These are phyloP conservation scores for Dallia pectoralis DNA, from an alignment of 2,797 vertebrate species.

Conservation along the genomic window DNA sequence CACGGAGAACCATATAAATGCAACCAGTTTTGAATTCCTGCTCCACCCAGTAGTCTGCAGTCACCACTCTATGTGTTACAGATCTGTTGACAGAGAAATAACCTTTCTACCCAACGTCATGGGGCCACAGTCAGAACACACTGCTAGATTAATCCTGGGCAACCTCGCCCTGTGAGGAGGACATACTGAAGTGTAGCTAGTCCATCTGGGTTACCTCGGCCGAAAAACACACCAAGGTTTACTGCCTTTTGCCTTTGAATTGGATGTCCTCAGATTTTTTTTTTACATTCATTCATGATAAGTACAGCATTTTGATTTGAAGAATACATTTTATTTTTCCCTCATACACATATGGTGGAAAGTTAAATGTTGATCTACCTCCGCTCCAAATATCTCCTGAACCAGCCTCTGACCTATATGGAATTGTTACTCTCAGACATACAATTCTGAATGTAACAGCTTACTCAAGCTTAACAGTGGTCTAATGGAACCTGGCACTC, in stretches of 20 bases:
- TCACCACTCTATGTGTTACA: no score
- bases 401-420: no score
- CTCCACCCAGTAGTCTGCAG: no score
- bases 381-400: no score
- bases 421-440: no score
- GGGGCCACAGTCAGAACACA: conserved; percentile 55
- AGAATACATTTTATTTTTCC: background rate
- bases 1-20: background rate
- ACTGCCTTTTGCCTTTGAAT: conserved; percentile 8
- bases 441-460: no score
- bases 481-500: no score
- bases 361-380: background rate
- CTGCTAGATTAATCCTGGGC: conserved; percentile 60
- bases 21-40: background rate
- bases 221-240: background rate
- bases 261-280: background rate
- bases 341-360: background rate
- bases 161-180: conserved; percentile 55
- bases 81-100: conserved; percentile 42
- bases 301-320: background rate
- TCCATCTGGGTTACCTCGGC: conserved; percentile 8
- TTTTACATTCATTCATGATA: background rate
- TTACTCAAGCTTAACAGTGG: no score
- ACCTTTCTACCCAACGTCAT: conserved; percentile 55
- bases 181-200: conserved; percentile 42